A percentile compares a stretch with the other conserved stretches of the same genome.
phyloP scores from a whole-genome alignment of 2,113 vertebrate genomes.

The Eptesicus fuscus region DNA sequence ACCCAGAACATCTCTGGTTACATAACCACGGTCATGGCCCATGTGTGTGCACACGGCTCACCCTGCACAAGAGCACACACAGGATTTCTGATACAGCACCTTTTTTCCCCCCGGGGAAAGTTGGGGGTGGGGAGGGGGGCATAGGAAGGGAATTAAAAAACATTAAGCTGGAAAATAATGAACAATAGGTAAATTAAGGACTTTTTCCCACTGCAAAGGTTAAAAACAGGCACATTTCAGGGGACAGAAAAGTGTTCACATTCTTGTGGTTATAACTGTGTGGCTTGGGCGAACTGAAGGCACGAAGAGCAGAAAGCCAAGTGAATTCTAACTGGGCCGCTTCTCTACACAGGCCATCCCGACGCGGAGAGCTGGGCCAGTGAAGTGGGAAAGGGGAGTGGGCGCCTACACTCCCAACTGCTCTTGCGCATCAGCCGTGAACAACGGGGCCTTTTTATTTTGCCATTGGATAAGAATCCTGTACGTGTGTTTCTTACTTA shows the following conservation, averaged over 20 bases:
- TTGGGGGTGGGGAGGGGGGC: accelerated
- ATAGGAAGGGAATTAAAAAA: not conserved
- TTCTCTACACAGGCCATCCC: not conserved
- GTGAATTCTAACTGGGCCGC: not conserved
- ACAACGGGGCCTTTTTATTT: not conserved
- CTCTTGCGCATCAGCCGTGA: not conserved
- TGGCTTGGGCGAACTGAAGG: not conserved
- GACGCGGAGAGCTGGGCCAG: not conserved
- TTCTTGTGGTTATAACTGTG: not conserved
- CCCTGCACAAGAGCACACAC: not conserved
- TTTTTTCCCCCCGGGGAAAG: not conserved
- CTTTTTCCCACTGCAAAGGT: not conserved
- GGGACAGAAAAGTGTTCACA: not conserved
- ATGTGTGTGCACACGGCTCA: not conserved
- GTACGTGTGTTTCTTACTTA: not conserved
- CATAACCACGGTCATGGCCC: not conserved
- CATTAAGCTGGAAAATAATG: not conserved
- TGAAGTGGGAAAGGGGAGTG: not conserved
- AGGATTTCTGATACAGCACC: not conserved
- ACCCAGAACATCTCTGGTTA: not conserved
- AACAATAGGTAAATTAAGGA: not conserved
- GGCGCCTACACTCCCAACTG: not conserved
- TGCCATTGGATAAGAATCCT: not conserved
- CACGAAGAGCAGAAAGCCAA: not conserved
- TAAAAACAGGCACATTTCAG: not conserved